Conservation (phyloP, 2,113 vertebrate species). For the Gymnobelideus leadbeateri region DNA sequence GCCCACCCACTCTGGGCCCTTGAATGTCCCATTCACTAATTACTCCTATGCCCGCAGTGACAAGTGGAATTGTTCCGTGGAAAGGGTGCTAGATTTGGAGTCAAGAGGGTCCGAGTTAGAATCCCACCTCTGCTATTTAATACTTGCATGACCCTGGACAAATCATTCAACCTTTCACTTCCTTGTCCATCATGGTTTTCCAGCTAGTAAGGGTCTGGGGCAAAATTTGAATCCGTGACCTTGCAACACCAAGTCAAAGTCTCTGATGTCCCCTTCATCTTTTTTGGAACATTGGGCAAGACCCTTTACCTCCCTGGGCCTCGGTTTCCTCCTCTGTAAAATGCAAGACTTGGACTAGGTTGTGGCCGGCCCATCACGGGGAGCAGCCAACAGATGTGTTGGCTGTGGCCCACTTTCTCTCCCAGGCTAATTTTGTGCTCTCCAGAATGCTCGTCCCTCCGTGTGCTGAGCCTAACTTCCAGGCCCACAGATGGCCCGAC, state of each 20-base stretch:
- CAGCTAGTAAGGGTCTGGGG: background rate
- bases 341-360: background rate
- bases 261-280: no score
- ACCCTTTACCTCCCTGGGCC: no score
- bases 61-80: background rate
- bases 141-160: no score
- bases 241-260: no score
- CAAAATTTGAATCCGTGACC: background rate
- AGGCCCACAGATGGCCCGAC: background rate
- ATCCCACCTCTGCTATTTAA: no score
- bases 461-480: background rate
- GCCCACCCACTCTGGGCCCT: no score
- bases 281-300: no score
- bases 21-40: no score
- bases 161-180: no score
- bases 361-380: no score
- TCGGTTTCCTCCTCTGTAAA: background rate
- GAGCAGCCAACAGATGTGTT: background rate
- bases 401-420: background rate
- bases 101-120: no score
- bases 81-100: background rate
- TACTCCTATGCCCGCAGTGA: background rate
- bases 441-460: background rate
- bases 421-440: background rate
- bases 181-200: no score